These are phyloP conservation scores for Macrotrachela quadricornifera DNA, from an alignment of 1,140 invertebrate species.

Conservation along the genomic window DNA sequence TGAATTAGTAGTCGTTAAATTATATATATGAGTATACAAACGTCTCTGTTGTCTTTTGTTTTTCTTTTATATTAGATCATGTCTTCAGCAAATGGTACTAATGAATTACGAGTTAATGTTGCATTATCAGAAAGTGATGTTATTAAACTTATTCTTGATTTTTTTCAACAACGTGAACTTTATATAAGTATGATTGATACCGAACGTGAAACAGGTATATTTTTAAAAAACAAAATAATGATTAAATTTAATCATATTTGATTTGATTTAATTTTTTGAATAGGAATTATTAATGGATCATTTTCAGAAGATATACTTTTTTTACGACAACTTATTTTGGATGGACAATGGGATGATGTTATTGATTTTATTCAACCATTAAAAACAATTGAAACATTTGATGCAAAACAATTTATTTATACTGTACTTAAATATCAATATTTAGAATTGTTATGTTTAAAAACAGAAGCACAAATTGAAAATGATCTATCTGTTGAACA, in stretches of 20 bases:
- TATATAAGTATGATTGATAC: conserved; percentile 56
- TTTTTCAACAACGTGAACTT: conserved; percentile 64
- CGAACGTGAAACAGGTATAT: conserved; percentile 53
- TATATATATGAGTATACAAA: too few relatives aligned
- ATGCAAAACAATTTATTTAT: conserved; percentile 50
- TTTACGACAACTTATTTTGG: conserved; percentile 65
- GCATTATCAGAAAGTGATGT: conserved; percentile 39
- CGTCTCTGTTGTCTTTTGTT: too few relatives aligned
- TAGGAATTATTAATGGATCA: conserved; percentile 67
- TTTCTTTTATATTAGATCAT: too few relatives aligned
- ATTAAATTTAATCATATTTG: background rate
- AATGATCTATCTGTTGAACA: conserved; percentile 65
- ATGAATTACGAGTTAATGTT: too few relatives aligned
- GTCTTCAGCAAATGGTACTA: too few relatives aligned
- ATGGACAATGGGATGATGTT: conserved; percentile 93
- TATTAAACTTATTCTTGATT: conserved; percentile 67
- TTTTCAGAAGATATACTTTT: conserved; percentile 77
- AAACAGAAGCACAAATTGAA: conserved; percentile 52
- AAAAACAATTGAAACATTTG: conserved; percentile 41
- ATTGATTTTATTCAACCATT: conserved; percentile 84
- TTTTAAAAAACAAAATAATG: background rate
- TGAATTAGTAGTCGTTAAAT: too few relatives aligned
- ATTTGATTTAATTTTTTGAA: background rate
- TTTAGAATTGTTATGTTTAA: conserved; percentile 75
- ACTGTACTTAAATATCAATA: conserved; percentile 73